Base-by-base conservation (phyloP, 2,797 vertebrate species). In the Hafferia zeledoni region DNA sequence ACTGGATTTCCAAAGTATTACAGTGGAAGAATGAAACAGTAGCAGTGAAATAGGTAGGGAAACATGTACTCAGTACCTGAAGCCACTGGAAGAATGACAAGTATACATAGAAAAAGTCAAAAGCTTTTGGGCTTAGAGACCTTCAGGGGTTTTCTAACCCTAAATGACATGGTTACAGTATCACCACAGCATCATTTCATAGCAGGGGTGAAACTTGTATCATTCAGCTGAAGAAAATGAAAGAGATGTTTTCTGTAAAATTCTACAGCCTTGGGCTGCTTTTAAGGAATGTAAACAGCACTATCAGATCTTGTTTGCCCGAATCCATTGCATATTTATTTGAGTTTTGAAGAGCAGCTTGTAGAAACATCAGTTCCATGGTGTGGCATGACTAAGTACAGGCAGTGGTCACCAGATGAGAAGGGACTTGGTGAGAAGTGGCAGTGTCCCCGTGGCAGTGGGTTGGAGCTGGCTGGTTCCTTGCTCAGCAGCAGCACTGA, bases 351-450 rank as follows among this genome's bases (percentile, higher is more conserved):
- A 70, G 17, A 52, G 13, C 71, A 50, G 60, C 30, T 55, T 60
- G 47, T 39, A 25, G 60, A 35, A 84, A 19, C 52, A 3, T 17
- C 39, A 10, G n/a, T 17, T 33, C 67, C 5, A 0, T 13, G 35
- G 63, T 43, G 43, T 33, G 37, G 9, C 11, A 3, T 35, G 72
- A 22, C 11, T 15, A 8, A 18, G 41, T 50, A 25, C 49, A 39
- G 41, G 39, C 27, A 1, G 11, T 8, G 74, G 39, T 18, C 19
- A 3, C 20, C 56, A 24, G 61, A 53, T 67, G 8, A 71, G 61
- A 3, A 0, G 4, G 31, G 11, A 1, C 14, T 23, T 8, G 31
- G 43, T 25, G 4, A 22, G 69, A 33, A 20, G n/a, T 13, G 16
- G n/a, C 30, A 5, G 3, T 20, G 71, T 50, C 63, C 33, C 63